Evolutionary conservation across 2,888 invertebrate species (phyloP).

Genomic region (Eupithecia abbreviata): DNA sequence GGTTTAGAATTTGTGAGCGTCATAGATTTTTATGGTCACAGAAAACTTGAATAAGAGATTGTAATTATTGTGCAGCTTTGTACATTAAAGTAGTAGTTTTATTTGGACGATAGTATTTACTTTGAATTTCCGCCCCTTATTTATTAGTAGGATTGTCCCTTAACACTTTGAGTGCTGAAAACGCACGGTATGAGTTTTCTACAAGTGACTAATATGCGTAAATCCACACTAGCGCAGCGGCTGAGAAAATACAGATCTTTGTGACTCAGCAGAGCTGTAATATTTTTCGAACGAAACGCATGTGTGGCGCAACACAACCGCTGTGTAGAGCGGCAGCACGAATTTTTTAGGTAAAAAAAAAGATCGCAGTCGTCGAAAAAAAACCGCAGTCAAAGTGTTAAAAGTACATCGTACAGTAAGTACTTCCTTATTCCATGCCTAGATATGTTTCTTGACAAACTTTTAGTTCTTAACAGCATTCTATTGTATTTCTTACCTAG

Average conservation of each 20-base stretch:
- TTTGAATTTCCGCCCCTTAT: not conserved
- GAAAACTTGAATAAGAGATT: not conserved
- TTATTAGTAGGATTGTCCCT: not conserved
- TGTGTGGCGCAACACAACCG: too few species aligned
- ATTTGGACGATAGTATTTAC: not conserved
- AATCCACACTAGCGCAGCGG: too few species aligned
- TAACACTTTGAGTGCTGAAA: too few species aligned
- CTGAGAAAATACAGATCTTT: too few species aligned
- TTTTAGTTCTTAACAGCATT: not conserved
- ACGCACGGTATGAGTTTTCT: too few species aligned
- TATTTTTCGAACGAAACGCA: too few species aligned
- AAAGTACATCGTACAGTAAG: not conserved
- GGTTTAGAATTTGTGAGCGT: conserved; percentile 45
- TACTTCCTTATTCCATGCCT: not conserved
- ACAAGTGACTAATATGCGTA: too few species aligned
- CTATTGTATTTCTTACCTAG: not conserved
- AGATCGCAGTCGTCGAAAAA: too few species aligned
- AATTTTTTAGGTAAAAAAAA: too few species aligned
- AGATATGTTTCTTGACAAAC: not conserved
- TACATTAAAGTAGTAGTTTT: not conserved
- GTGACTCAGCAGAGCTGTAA: too few species aligned
- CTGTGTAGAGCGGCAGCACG: too few species aligned
- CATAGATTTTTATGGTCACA: not conserved
- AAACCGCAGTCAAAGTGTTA: too few species aligned
- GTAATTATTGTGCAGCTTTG: not conserved